Evolutionary conservation across 2,113 vertebrate genomes (phyloP), one percentile per base, ranked within the genome.

Genomic region (Cyprinus carpio): DNA sequence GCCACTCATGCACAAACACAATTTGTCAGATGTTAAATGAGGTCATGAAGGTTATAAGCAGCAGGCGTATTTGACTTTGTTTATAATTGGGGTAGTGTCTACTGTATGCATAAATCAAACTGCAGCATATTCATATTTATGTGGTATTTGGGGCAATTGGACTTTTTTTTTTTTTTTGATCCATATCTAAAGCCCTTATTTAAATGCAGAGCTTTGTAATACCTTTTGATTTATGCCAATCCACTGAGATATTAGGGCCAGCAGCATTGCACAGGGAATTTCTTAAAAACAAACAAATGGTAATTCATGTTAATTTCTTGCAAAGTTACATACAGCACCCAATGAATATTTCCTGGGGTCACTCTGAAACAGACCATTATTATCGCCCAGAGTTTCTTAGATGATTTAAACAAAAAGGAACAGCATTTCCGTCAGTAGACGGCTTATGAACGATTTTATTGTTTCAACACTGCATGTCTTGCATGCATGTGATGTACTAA

Each of bases 151-250:
- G 25, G 25, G 15, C 43, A 77, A 77, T 51, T 65, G 56, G 37
- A 11, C 72, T 77, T 20, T 10, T 75, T 60, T 40, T 7, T 40
- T 7, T 7, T n/a, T n/a, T n/a, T n/a, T n/a, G 62, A 51, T 77
- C 40, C 15, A 31, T 51, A 65, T 77, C 58, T 76, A 74, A 46
- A 76, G 40, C 74, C 29, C 43, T 77, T 58, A 84, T 77, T 75
- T 78, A 65, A 84, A 67, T 76, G 58, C 58, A 67, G 75, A 46
- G 37, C 78, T 80, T 64, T 64, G 76, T 78, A 60, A 80, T 80
- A 80, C 77, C 23, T 25, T 64, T 80, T 4, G 13, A 12, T 80
- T 80, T 60, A 43, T 64, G 56, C n/a, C 37, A 27, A 64, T 80
- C n/a, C 78, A 25, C 58, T 27, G 74, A 84, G 74, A 84, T 37